phyloP scores from a whole-genome alignment of 1,140 invertebrate species.

The Drosophila burlai region DNA sequence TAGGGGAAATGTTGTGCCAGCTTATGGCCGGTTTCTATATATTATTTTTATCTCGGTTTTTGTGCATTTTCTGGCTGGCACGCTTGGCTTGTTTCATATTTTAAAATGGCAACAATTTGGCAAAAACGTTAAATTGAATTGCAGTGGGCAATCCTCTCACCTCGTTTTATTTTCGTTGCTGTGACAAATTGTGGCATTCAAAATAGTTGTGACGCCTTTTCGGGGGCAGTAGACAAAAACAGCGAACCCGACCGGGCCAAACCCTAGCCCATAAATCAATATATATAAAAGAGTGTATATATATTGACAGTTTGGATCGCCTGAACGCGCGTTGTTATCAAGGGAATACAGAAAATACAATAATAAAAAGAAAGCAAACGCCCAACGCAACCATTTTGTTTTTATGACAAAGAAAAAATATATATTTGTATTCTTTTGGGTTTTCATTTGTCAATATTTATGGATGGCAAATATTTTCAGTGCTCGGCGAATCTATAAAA shows the following conservation, averaged over 20 bases:
- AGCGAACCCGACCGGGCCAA: slow-evolving; percentile 2
- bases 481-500: slow-evolving; percentile 34
- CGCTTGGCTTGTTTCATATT: slow-evolving; percentile 43
- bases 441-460: slow-evolving; percentile 52
- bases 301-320: slow-evolving; percentile 67
- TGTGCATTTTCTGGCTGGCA: slow-evolving; percentile 15
- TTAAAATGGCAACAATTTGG: slow-evolving; percentile 69
- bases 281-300: slow-evolving; percentile 55
- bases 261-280: slow-evolving; percentile 61
- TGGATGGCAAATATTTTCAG: slow-evolving; percentile 37
- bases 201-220: slow-evolving; percentile 46
- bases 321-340: slow-evolving; percentile 37
- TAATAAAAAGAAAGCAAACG: background rate
- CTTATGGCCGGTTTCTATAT: slow-evolving; percentile 7
- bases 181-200: slow-evolving; percentile 53
- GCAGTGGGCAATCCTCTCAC: slow-evolving; percentile 27
- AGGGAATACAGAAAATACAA: background rate
- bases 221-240: slow-evolving; percentile 33
- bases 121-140: slow-evolving; percentile 55
- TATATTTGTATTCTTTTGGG: slow-evolving; percentile 26
- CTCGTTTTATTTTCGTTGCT: background rate
- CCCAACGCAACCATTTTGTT: slow-evolving; percentile 33
- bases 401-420: slow-evolving; percentile 40
- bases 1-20: slow-evolving; percentile 48
- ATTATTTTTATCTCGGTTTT: slow-evolving; percentile 31